Evolutionary conservation across 2,888 invertebrate genomes (phyloP).

Genomic region (Horisme vitalbata): DNA sequence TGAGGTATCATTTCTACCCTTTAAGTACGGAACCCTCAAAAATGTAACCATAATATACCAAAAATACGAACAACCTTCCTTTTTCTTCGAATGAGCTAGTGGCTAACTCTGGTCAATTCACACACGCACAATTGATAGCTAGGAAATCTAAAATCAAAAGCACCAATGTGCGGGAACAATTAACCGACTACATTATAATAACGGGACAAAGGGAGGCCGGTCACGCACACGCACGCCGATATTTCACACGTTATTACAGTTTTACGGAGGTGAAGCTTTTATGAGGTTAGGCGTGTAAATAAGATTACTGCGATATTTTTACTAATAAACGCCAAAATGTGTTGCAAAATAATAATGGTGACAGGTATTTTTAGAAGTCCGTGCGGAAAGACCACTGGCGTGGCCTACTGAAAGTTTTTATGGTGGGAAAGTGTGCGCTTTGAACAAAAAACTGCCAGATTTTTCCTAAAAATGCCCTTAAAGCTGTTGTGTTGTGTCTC

Average conservation of each 20-base stretch:
- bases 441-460: too few species aligned
- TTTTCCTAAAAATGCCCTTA: too few species aligned
- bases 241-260: slow-evolving; percentile 44
- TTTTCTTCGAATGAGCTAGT: too few species aligned
- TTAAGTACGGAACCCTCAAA: too few species aligned
- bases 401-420: too few species aligned
- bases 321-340: slow-evolving; percentile 11
- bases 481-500: too few species aligned
- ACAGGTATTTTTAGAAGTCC: not conserved
- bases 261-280: slow-evolving; percentile 30
- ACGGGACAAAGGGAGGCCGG: slow-evolving; percentile 45
- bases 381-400: too few species aligned
- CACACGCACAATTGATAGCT: not conserved
- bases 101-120: too few species aligned
- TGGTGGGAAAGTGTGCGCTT: too few species aligned
- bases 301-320: slow-evolving; percentile 20
- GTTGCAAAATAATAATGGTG: not conserved
- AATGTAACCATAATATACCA: too few species aligned
- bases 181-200: slow-evolving; percentile 49
- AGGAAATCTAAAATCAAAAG: slow-evolving; percentile 4
- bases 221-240: slow-evolving; percentile 48
- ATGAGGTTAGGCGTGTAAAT: slow-evolving; percentile 30
- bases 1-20: too few species aligned
- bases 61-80: too few species aligned
- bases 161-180: slow-evolving; percentile 41